A percentile compares a stretch with the other conserved stretches of the same genome.
phyloP scores from a whole-genome alignment of 2,797 vertebrate genomes.

The Champsocephalus esox region DNA sequence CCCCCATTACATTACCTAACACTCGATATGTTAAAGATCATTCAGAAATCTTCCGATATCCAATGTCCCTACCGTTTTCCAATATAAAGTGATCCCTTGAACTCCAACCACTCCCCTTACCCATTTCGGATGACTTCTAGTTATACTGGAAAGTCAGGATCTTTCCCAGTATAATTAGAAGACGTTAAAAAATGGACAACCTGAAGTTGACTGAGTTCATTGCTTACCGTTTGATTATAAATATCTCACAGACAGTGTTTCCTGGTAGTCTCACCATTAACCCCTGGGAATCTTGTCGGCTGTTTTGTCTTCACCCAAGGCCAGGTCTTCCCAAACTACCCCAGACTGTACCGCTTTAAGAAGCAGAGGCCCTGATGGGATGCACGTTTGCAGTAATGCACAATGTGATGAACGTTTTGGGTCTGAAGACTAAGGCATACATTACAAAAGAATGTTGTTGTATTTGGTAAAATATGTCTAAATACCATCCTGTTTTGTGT shows the following conservation, averaged over 20 bases:
- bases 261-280: not conserved
- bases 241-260: not conserved
- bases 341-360: not conserved
- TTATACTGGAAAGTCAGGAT: no score
- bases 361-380: not conserved
- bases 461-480: not conserved
- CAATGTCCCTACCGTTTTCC: constrained; percentile 1
- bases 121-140: no score
- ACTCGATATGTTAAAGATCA: no score
- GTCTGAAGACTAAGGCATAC: not conserved
- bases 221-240: not conserved
- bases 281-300: constrained; percentile 51
- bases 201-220: not conserved
- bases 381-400: not conserved
- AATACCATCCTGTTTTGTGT: not conserved
- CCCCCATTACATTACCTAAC: no score
- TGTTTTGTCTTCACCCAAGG: constrained; percentile 51
- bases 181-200: not conserved
- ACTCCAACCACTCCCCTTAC: no score
- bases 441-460: not conserved
- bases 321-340: constrained; percentile 11
- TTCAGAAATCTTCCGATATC: no score
- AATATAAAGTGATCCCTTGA: not conserved
- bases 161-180: no score
- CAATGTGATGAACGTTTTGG: no score